Conservation (phyloP, 1,140 invertebrate species). For the Neoseiulus cucumeris region DNA sequence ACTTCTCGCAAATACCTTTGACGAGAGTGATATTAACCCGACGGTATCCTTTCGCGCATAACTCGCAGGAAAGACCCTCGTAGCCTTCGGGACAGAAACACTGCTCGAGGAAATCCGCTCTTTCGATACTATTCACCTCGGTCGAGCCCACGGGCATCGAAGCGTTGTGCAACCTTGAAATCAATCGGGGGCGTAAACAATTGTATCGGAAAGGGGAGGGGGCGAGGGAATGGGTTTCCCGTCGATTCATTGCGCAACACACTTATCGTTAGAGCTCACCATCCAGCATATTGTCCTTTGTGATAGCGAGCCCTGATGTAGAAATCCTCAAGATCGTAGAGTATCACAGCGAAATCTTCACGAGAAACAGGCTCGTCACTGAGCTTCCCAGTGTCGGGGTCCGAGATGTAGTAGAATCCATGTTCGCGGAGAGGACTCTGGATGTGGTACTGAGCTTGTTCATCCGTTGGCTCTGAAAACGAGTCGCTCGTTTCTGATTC, state of each 20-base stretch:
- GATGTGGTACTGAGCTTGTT: conserved; percentile 36
- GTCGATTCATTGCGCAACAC: too few species aligned
- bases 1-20: conserved; percentile 50
- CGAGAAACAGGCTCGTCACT: conserved; percentile 39
- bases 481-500: conserved; percentile 11
- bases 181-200: neutral
- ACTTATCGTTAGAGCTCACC: conserved; percentile 32
- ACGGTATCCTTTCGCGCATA: conserved; percentile 62
- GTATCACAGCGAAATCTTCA: conserved; percentile 55
- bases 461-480: neutral
- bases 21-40: conserved; percentile 38
- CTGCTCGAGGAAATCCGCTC: conserved; percentile 30
- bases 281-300: conserved; percentile 74
- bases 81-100: conserved; percentile 41
- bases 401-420: conserved; percentile 47
- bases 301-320: conserved; percentile 77
- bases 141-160: conserved; percentile 30
- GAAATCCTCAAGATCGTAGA: conserved; percentile 55
- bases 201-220: neutral
- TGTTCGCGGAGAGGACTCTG: conserved; percentile 42
- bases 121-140: conserved; percentile 21
- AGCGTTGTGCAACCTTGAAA: conserved; percentile 29
- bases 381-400: conserved; percentile 29
- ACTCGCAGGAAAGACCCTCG: conserved; percentile 57
- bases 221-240: too few species aligned